Evolutionary conservation across 1,140 invertebrate genomes (phyloP), one percentile per base, ranked within the genome.

Genomic region (Drosophila kurseongensis): DNA sequence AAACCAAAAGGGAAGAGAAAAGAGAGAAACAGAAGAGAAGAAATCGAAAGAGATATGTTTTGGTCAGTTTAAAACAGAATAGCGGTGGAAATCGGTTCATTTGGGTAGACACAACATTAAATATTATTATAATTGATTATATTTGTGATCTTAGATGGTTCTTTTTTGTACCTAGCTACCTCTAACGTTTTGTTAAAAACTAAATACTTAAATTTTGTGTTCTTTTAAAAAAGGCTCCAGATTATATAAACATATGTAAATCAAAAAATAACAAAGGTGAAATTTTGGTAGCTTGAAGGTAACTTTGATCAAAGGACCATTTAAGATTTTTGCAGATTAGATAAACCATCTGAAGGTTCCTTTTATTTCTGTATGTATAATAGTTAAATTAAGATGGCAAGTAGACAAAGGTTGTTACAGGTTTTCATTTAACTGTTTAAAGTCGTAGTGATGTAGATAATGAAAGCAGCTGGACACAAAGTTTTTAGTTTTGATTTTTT

Each of bases 1-100:
- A 81, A 75, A 89, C 80, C 77, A 75, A 90, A 65, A 65, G 59
- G 44, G 71, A 65, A 66, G 62, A 75, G 71, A 78, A 76, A 69
- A 91, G 76, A 90, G 84, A 89, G 76, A 84, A 76, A 59, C 55
- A 79, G 78, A 81, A 77, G 51, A 76, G 61, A 78, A 89, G 77
- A 89, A 84, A 84, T 89, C 85, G 77, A 84, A 80, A 89, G 75
- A 89, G 74, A 89, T 63, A 78, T 85, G 79, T 47, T 89, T 83
- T 78, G 68, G 85, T 89, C 84, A 88, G 84, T 89, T 88, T 54
- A 66, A 88, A 88, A 89, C 77, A 84, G 84, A 83, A 83, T 74
- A 77, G 84, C 61, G 56, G 44, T 84, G 41, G 63, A 72, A 62
- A 72, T 59, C 51, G 35, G 18, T 51, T 56, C 44, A 60, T 58